These are phyloP conservation scores for Dynastes maya DNA, from an alignment of 2,888 invertebrate genomes.

Conservation along the genomic window DNA sequence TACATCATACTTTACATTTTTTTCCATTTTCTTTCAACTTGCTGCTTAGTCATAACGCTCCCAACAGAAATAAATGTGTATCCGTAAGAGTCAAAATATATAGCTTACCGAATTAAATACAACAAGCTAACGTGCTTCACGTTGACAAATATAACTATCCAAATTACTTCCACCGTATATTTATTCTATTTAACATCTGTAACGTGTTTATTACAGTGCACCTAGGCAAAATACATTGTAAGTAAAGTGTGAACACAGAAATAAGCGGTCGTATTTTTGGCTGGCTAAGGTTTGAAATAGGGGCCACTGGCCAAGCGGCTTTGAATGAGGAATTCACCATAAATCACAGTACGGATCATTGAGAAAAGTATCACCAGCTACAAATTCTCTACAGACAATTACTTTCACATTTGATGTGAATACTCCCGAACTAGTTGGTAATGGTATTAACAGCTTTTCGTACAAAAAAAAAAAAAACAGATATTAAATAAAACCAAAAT, in stretches of 20 bases:
- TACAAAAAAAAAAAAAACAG: not conserved
- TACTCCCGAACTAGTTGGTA: not conserved
- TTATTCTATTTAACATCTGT: not conserved
- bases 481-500: not conserved
- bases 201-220: not conserved
- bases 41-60: too few species aligned
- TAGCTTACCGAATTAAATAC: too few species aligned
- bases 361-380: constrained; percentile 3
- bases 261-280: not conserved
- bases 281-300: not conserved
- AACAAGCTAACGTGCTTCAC: too few species aligned
- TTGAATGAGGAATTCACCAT: not conserved
- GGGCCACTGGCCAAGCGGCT: constrained; percentile 3
- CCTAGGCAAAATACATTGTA: not conserved
- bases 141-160: too few species aligned
- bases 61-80: too few species aligned
- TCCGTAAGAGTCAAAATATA: too few species aligned
- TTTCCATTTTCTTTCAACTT: too few species aligned
- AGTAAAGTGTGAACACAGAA: not conserved
- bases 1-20: too few species aligned
- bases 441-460: constrained; percentile 3
- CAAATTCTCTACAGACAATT: constrained; percentile 9
- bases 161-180: too few species aligned
- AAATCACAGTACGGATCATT: constrained; percentile 8
- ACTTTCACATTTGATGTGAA: not conserved